Evolutionary conservation across 2,888 invertebrate species (phyloP).

Genomic region (Caenorhabditis sp.): DNA sequence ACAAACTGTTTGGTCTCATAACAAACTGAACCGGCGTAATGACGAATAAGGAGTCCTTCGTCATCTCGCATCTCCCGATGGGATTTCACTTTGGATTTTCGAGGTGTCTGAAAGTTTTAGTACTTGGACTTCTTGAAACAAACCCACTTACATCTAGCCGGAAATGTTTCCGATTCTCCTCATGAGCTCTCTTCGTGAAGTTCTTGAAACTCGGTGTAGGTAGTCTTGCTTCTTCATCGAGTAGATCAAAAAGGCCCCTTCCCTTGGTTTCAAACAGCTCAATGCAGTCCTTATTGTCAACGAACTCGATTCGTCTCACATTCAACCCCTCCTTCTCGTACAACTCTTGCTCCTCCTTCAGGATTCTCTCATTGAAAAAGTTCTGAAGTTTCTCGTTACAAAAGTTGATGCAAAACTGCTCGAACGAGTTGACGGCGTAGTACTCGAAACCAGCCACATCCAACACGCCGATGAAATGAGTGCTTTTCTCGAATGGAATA

Average conservation of each 20-base stretch:
- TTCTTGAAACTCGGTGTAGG: constrained; percentile 87
- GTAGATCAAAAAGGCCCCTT: constrained; percentile 92
- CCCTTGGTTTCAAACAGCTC: constrained; percentile 88
- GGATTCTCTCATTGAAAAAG: constrained; percentile 92
- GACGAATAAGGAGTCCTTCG: constrained; percentile 95
- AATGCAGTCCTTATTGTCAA: constrained; percentile 98
- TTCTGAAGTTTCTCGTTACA: constrained; percentile 99
- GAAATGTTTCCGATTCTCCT: constrained; percentile 90
- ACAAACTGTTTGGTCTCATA: constrained; percentile 97
- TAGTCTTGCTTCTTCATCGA: constrained; percentile 86
- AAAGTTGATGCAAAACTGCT: constrained; percentile 98
- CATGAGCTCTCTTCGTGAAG: constrained; percentile 94
- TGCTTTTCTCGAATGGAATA: constrained; percentile 94
- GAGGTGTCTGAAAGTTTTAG: constrained; percentile 85
- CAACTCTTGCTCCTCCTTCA: constrained; percentile 90
- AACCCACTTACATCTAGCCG: constrained; percentile 87
- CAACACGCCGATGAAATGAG: constrained; percentile 95
- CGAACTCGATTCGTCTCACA: constrained; percentile 94
- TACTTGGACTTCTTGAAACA: not conserved
- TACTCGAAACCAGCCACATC: constrained; percentile 98
- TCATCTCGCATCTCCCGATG: constrained; percentile 95
- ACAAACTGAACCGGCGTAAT: constrained; percentile 96
- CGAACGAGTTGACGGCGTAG: constrained; percentile 90
- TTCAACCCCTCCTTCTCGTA: constrained; percentile 95
- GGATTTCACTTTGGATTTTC: constrained; percentile 91